Evolutionary conservation across 2,888 invertebrate genomes (phyloP), one percentile per base, ranked within the genome.

Genomic region (Rhingia rostrata): DNA sequence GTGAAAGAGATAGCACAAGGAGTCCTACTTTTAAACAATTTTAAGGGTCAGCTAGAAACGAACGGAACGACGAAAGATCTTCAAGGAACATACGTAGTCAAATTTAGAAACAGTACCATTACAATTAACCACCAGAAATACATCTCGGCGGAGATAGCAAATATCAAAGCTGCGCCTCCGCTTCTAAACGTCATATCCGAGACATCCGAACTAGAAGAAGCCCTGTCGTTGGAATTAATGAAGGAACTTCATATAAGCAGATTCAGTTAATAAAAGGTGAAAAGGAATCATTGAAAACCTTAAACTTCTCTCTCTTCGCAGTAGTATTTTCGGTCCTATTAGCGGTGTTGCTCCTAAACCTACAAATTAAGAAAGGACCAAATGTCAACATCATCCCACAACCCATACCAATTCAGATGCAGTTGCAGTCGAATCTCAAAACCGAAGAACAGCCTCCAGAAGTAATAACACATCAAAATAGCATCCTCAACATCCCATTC

Each of bases 111-210:
- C 3, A 41, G n/a, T 4, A 53, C 14, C 7, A 53, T 70, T 6
- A 35, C 41, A 7, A 69, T 69, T n/a, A 69, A 60, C 35, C 47
- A 70, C 33, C 60, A 70, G 33, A 45, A n/a, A 43, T 61, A 41
- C 33, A 12, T 51, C 6, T 58, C 49, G 3, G 41, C 60, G 22
- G 30, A 53, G 43, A 9, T 53, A 12, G 10, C 9, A 10, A 49
- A 39, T n/a, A 51, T 60, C 35, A 32, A 70, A 51, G 41, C 51
- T 7, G 51, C 35, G 9, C 41, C 60, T 51, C 51, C 60, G 4
- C 14, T 35, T 14, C 14, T 60, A 10, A 60, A 72, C 6, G 39
- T 58, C 9, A 37, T 22, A 45, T 37, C 45, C n/a, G 45, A 58
- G 32, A 45, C 12, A 9, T 41, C 41, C 4, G 43, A 43, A 47